phyloP scores from a whole-genome alignment of 2,113 vertebrate genomes.

The Parus major region DNA sequence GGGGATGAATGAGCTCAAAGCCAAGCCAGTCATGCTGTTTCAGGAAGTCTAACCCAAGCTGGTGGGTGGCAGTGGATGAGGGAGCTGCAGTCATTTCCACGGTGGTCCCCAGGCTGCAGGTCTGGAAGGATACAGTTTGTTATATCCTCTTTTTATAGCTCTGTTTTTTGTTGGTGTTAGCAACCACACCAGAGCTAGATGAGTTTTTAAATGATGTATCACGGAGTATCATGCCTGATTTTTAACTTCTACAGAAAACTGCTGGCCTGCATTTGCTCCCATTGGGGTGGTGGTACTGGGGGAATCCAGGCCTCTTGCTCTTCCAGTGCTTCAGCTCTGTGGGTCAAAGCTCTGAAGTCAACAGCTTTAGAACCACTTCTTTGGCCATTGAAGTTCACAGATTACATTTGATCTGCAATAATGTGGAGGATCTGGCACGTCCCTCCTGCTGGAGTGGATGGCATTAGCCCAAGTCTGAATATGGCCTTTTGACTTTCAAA shows the following conservation, averaged over 20 bases:
- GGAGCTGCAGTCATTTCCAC: neutral
- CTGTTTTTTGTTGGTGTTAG: slow-evolving; percentile 2
- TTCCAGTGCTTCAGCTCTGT: neutral
- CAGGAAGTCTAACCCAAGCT: neutral
- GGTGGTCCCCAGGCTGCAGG: neutral
- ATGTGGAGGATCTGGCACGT: neutral
- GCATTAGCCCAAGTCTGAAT: slow-evolving; percentile 15
- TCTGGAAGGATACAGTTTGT: neutral
- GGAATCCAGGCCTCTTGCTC: neutral
- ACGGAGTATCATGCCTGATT: neutral
- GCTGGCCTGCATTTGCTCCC: neutral
- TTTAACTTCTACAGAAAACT: neutral
- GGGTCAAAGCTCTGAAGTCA: neutral
- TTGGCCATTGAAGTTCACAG: neutral
- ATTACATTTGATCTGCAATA: neutral
- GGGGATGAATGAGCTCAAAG: neutral
- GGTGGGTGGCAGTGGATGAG: neutral
- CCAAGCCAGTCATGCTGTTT: neutral
- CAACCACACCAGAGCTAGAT: neutral
- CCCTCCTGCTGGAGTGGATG: neutral
- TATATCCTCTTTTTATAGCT: neutral
- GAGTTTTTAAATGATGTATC: neutral
- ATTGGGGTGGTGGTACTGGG: neutral
- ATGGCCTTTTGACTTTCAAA: slow-evolving; percentile 60
- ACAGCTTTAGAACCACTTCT: neutral